Conservation (phyloP, 1,140 invertebrate genomes). For the Drosophila dunni region DNA sequence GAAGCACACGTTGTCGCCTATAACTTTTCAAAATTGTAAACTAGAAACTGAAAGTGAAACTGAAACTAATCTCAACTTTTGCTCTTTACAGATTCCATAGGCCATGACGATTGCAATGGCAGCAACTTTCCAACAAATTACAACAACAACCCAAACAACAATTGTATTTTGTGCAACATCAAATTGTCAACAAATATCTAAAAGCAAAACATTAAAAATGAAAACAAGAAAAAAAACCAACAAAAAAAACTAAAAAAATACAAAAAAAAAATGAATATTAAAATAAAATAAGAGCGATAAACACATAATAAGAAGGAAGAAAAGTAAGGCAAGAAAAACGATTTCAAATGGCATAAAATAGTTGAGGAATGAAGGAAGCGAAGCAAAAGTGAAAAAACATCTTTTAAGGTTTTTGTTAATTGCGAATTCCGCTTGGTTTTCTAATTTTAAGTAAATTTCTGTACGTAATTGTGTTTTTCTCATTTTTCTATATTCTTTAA, state of each 20-base stretch:
- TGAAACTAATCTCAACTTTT: constrained; percentile 75
- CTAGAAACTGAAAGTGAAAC: constrained; percentile 48
- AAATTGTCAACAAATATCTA: constrained; percentile 79
- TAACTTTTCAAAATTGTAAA: constrained; percentile 34
- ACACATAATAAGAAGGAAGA: constrained; percentile 35
- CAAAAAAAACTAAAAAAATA: constrained; percentile 32
- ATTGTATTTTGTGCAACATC: constrained; percentile 83
- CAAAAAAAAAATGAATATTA: constrained; percentile 39
- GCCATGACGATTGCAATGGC: constrained; percentile 91
- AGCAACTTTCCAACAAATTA: constrained; percentile 83
- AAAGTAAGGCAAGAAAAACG: constrained; percentile 38
- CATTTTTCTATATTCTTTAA: constrained; percentile 9
- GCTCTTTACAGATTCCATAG: constrained; percentile 88
- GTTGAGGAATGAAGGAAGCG: constrained; percentile 14
- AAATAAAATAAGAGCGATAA: constrained; percentile 31
- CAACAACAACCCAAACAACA: constrained; percentile 78
- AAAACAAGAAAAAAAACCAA: constrained; percentile 46
- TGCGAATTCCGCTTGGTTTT: constrained; percentile 62
- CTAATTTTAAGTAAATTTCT: constrained; percentile 66
- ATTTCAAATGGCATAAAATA: constrained; percentile 26
- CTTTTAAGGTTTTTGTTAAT: constrained; percentile 61
- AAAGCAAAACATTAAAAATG: constrained; percentile 69
- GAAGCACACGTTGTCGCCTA: constrained; percentile 19
- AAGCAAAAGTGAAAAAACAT: constrained; percentile 37
- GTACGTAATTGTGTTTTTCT: constrained; percentile 41